Conservation (phyloP, 1,140 invertebrate genomes). For the Drosophila sproati region DNA sequence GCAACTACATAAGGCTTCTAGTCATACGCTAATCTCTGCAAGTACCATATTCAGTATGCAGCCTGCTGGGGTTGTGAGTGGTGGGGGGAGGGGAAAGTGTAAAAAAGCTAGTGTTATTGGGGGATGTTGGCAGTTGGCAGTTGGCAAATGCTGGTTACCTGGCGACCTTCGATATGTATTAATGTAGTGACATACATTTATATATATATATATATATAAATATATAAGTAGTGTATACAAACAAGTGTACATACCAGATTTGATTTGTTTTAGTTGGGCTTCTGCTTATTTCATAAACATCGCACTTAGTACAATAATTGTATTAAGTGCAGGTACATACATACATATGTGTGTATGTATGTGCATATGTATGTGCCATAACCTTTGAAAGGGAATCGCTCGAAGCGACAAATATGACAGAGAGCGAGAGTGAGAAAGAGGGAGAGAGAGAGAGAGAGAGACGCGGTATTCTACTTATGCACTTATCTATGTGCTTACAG, state of each 20-base stretch:
- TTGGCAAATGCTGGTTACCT: not conserved
- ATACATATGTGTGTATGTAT: not conserved
- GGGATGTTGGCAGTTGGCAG: not conserved
- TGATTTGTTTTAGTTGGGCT: conserved; percentile 10
- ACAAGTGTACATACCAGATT: conserved; percentile 18
- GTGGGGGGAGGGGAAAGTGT: not conserved
- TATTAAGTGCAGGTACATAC: conserved; percentile 21
- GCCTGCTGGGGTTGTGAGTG: no score
- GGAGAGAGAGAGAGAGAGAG: not conserved
- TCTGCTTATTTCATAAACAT: conserved; percentile 1
- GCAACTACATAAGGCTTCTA: conserved; percentile 1
- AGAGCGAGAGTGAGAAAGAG: not conserved
- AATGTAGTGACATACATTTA: conserved; percentile 2
- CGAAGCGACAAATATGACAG: conserved; percentile 6
- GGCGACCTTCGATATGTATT: conserved; percentile 25
- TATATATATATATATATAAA: conserved; percentile 6
- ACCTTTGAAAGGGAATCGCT: conserved; percentile 30
- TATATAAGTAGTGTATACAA: conserved; percentile 4
- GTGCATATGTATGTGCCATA: conserved; percentile 2
- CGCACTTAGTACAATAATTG: conserved; percentile 20
- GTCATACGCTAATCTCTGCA: not conserved
- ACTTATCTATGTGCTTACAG: conserved; percentile 29
- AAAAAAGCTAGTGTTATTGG: conserved; percentile 14
- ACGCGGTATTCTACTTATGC: conserved; percentile 23
- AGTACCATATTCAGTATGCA: no score